Conservation (phyloP, 2,888 invertebrate genomes). For the Dryococelus australis region DNA sequence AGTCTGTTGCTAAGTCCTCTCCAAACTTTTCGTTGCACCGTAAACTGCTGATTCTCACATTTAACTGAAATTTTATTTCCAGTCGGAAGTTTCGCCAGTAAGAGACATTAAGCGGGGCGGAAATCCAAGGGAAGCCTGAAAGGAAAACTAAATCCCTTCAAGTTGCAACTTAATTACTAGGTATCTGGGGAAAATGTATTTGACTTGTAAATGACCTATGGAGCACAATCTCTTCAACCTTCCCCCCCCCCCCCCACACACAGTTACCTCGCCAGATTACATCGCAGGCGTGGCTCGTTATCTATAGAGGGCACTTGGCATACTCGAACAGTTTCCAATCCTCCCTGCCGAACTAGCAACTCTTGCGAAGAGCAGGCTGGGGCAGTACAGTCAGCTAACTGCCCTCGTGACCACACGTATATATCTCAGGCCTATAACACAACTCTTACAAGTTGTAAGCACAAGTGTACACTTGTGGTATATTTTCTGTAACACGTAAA, state of each 20-base stretch:
- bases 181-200: neutral
- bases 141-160: neutral
- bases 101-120: neutral
- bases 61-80: neutral
- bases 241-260: neutral
- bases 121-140: neutral
- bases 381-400: no score
- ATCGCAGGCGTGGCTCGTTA: neutral
- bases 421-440: no score
- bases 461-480: no score
- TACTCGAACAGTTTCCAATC: no score
- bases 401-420: no score
- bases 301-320: no score
- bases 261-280: neutral
- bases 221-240: neutral
- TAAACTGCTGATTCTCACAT: neutral
- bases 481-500: no score
- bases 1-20: neutral
- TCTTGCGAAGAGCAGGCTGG: no score
- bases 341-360: no score
- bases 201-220: conserved; percentile 16
- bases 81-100: neutral
- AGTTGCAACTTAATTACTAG: conserved; percentile 5
- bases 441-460: no score
- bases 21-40: neutral